Evolutionary conservation across 2,888 invertebrate genomes (phyloP).

Genomic region (Aleiodes alternator): DNA sequence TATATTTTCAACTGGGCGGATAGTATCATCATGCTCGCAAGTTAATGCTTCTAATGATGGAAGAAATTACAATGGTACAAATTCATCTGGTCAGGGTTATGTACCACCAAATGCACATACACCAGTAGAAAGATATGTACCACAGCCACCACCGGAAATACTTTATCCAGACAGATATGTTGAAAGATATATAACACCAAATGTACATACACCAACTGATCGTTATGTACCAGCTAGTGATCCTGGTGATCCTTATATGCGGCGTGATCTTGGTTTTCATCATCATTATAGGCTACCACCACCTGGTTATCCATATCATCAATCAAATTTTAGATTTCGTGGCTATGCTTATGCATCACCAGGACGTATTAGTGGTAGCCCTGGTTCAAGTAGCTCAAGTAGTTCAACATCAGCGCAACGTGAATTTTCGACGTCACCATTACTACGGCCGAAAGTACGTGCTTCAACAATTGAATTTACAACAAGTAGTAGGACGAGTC

Average conservation of each 20-base stretch:
- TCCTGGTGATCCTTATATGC: constrained; percentile 78
- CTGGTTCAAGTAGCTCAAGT: constrained; percentile 76
- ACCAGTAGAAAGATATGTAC: constrained; percentile 85
- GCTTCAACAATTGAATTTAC: constrained; percentile 71
- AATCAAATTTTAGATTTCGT: constrained; percentile 71
- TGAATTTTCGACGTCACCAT: constrained; percentile 73
- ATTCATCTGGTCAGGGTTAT: constrained; percentile 71
- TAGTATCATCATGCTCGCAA: constrained; percentile 62
- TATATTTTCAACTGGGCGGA: constrained; percentile 66
- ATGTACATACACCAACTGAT: constrained; percentile 84
- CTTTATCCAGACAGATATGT: constrained; percentile 72
- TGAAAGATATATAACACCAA: constrained; percentile 81
- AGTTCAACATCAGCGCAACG: constrained; percentile 76
- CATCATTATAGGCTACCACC: constrained; percentile 79
- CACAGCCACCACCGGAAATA: constrained; percentile 75
- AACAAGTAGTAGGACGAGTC: constrained; percentile 60
- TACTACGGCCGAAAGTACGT: constrained; percentile 73
- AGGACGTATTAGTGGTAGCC: constrained; percentile 72
- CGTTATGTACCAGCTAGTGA: constrained; percentile 80
- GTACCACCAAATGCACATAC: constrained; percentile 85
- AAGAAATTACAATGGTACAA: constrained; percentile 48
- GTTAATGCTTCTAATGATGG: constrained; percentile 45
- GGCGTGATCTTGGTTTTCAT: constrained; percentile 78
- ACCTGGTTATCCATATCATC: constrained; percentile 75
- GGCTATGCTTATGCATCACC: constrained; percentile 73